phyloP scores from a whole-genome alignment of 2,113 vertebrate species.

The Pseudopodoces humilis region DNA sequence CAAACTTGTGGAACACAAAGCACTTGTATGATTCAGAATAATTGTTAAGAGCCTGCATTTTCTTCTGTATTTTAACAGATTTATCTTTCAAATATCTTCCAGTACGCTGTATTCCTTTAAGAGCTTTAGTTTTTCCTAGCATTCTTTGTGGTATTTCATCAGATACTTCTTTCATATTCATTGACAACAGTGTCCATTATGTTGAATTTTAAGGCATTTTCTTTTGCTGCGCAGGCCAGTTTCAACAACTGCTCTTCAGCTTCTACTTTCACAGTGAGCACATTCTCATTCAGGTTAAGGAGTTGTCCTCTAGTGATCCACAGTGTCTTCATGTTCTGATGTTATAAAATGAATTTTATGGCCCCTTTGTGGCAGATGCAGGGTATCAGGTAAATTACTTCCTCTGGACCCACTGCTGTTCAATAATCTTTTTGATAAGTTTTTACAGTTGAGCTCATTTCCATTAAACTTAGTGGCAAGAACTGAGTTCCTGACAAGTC shows the following conservation, averaged over 20 bases:
- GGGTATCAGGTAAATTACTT: neutral
- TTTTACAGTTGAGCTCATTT: neutral
- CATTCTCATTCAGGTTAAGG: neutral
- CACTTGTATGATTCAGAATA: neutral
- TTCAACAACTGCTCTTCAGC: neutral
- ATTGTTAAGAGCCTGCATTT: neutral
- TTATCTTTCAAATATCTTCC: neutral
- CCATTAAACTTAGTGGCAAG: neutral
- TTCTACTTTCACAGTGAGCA: neutral
- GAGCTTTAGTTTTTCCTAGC: neutral
- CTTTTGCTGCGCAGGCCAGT: neutral
- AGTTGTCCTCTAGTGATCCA: neutral
- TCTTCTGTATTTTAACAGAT: neutral
- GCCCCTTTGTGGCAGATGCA: neutral
- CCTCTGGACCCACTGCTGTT: neutral
- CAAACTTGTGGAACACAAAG: neutral
- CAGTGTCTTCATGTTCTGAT: neutral
- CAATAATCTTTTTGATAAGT: neutral
- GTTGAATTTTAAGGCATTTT: neutral
- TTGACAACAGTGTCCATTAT: neutral
- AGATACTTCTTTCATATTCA: neutral
- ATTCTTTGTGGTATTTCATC: neutral
- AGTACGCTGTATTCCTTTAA: neutral
- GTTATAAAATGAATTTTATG: neutral
- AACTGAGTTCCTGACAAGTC: neutral